These are phyloP conservation scores for Uloborus diversus DNA, from an alignment of 1,140 invertebrate species.

Conservation along the genomic window DNA sequence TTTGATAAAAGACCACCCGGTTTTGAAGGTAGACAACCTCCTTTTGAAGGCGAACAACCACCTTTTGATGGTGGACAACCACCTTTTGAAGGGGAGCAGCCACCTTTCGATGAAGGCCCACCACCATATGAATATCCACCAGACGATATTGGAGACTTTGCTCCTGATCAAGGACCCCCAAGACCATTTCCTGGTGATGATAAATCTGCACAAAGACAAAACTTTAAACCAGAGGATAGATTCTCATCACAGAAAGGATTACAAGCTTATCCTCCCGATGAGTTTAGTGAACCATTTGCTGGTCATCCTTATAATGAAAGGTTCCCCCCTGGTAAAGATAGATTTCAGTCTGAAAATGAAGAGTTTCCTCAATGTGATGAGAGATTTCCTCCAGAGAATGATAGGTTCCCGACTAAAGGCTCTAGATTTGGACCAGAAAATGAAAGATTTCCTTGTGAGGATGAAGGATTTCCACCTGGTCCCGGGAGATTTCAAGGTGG, in stretches of 20 bases:
- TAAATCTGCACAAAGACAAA: neutral
- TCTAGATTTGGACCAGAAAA: neutral
- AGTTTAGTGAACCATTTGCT: slow-evolving; percentile 13
- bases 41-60: neutral
- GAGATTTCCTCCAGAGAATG: neutral
- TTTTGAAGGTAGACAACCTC: too few species aligned
- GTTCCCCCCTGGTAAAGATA: neutral
- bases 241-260: neutral
- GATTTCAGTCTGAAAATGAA: neutral
- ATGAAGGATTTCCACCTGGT: neutral
- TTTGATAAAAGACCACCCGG: neutral
- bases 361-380: neutral
- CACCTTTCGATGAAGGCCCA: neutral
- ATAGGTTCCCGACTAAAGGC: too few species aligned
- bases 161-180: neutral
- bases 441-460: neutral
- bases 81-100: neutral
- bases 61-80: neutral
- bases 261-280: slow-evolving; percentile 14
- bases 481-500: neutral
- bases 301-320: slow-evolving; percentile 6
- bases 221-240: neutral
- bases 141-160: neutral
- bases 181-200: neutral
- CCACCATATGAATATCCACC: slow-evolving; percentile 7